Percentiles rank a stretch among this genome's conserved stretches.
Conservation (phyloP, 2,888 invertebrate genomes). For the Tetanocera ferruginea region DNA sequence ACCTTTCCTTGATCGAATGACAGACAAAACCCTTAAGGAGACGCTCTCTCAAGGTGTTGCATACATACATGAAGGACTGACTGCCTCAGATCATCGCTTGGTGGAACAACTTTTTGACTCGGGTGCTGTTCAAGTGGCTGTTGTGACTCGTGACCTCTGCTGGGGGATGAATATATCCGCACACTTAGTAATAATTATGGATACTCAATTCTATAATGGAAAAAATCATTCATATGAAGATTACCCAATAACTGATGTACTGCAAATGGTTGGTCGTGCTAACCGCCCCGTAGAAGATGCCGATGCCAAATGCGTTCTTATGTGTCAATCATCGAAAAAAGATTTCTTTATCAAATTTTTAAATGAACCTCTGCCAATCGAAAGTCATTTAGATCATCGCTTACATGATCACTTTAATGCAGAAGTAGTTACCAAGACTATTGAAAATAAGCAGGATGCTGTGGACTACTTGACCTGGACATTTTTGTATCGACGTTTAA, state of each 20-base stretch:
- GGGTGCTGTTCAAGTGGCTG: constrained; percentile 93
- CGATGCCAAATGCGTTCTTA: constrained; percentile 93
- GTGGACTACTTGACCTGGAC: constrained; percentile 99
- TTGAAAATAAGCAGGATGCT: constrained; percentile 99
- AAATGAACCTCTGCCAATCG: constrained; percentile 96
- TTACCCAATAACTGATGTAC: constrained; percentile 95
- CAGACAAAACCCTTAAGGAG: constrained; percentile 91
- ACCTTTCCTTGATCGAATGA: constrained; percentile 88
- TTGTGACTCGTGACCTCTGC: constrained; percentile 91
- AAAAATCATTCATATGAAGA: constrained; percentile 92
- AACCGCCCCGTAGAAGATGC: constrained; percentile 93
- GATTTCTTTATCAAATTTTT: constrained; percentile 98
- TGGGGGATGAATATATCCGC: constrained; percentile 93
- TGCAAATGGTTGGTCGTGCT: constrained; percentile 98
- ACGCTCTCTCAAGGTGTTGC: constrained; percentile 96
- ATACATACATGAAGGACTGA: constrained; percentile 96
- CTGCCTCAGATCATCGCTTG: constrained; percentile 84
- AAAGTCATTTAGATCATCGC: constrained; percentile 97
- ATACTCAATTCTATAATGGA: constrained; percentile 93
- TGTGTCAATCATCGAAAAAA: constrained; percentile 98
- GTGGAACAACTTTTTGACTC: constrained; percentile 95
- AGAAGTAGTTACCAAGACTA: constrained; percentile 99
- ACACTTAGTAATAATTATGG: constrained; percentile 96
- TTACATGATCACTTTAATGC: constrained; percentile 99
- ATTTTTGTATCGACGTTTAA: constrained; percentile 94